A percentile compares a stretch with the other conserved stretches of the same genome.
phyloP scores from a whole-genome alignment of 1,140 invertebrate species.

The Drosophila neocordata region DNA sequence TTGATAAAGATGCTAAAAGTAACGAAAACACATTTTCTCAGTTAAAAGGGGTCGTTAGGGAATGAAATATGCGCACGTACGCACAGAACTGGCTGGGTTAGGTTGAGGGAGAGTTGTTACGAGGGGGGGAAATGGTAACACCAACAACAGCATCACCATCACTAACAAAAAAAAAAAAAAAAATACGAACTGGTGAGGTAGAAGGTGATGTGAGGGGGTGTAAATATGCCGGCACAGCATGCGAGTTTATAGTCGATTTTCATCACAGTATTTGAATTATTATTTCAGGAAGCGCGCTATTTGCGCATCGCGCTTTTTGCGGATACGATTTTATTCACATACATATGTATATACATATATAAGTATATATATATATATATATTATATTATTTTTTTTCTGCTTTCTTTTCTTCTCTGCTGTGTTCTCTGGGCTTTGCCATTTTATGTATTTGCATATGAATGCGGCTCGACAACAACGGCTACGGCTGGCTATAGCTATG shows the following conservation, averaged over 20 bases:
- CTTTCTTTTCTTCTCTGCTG: slow-evolving; percentile 17
- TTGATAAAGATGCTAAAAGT: slow-evolving; percentile 83
- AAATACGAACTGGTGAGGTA: slow-evolving; percentile 13
- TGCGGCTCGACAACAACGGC: slow-evolving; percentile 53
- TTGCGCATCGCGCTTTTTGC: slow-evolving; percentile 81
- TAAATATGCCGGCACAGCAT: slow-evolving; percentile 64
- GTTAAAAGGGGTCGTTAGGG: slow-evolving; percentile 82
- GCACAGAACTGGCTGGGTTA: slow-evolving; percentile 56
- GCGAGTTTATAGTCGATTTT: slow-evolving; percentile 77
- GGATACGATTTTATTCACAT: slow-evolving; percentile 61
- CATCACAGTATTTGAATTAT: slow-evolving; percentile 82
- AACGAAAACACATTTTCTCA: slow-evolving; percentile 82
- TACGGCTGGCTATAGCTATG: background rate
- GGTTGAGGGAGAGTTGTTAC: slow-evolving; percentile 10
- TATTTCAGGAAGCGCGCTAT: slow-evolving; percentile 82
- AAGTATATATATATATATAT: slow-evolving; percentile 4
- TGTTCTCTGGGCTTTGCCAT: slow-evolving; percentile 44
- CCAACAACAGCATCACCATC: background rate
- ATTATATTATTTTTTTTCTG: background rate
- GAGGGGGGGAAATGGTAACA: background rate
- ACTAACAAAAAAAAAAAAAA: too few relatives aligned
- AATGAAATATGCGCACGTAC: slow-evolving; percentile 82
- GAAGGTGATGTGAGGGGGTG: slow-evolving; percentile 46
- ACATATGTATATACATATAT: slow-evolving; percentile 12
- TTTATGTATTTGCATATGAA: slow-evolving; percentile 78